Conservation (phyloP, 1,140 invertebrate species). For the Musca vetustissima region DNA sequence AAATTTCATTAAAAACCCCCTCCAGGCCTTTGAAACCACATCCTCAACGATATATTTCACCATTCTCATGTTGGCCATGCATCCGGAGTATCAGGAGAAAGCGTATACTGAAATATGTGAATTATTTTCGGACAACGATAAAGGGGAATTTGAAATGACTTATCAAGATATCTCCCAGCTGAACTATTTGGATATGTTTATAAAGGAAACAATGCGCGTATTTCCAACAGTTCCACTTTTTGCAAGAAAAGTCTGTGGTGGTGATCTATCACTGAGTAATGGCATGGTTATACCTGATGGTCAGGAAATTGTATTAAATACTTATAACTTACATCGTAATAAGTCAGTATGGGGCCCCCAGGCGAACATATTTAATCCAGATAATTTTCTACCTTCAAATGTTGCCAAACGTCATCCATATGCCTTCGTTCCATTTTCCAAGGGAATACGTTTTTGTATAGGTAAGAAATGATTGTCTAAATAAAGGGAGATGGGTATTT, state of each 20-base stretch:
- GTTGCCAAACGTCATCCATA: slow-evolving; percentile 47
- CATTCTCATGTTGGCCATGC: slow-evolving; percentile 15
- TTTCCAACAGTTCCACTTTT: slow-evolving; percentile 30
- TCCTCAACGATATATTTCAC: slow-evolving; percentile 9
- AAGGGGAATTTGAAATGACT: not conserved
- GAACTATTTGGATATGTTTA: slow-evolving; percentile 29
- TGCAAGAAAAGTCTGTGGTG: slow-evolving; percentile 4
- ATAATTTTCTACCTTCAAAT: slow-evolving; percentile 59
- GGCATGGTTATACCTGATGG: no score
- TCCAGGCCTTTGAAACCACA: slow-evolving; percentile 28
- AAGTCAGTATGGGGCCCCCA: slow-evolving; percentile 53
- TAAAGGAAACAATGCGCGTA: slow-evolving; percentile 34
- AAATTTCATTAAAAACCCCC: no score
- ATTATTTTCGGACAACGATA: slow-evolving; percentile 17
- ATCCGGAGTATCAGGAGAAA: slow-evolving; percentile 27
- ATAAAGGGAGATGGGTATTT: no score
- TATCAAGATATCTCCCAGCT: slow-evolving; percentile 19
- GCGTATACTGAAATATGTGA: slow-evolving; percentile 25
- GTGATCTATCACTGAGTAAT: no score
- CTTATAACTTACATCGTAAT: slow-evolving; percentile 38
- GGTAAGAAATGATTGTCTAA: no score
- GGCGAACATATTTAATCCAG: slow-evolving; percentile 63
- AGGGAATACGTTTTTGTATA: slow-evolving; percentile 62
- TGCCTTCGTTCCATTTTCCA: slow-evolving; percentile 61
- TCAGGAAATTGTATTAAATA: no score